phyloP scores from a whole-genome alignment of 2,797 vertebrate species.

The Phoxinus dragarum region DNA sequence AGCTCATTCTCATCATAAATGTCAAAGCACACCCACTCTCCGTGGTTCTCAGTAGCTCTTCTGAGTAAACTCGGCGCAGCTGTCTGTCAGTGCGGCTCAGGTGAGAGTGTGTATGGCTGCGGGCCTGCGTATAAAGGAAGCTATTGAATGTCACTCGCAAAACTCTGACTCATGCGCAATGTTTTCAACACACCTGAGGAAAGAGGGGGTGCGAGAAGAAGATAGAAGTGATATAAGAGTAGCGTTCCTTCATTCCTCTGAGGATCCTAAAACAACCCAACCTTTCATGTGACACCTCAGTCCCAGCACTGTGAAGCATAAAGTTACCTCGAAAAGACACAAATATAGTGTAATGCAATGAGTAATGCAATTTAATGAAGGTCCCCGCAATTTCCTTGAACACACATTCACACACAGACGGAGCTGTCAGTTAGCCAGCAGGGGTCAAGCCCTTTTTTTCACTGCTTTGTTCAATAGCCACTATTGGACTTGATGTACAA shows the following conservation, averaged over 20 bases:
- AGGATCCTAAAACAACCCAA: constrained; percentile 43
- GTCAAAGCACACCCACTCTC: constrained; percentile 54
- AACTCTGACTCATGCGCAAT: constrained; percentile 57
- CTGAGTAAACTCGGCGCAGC: constrained; percentile 52
- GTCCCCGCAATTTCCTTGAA: constrained; percentile 44
- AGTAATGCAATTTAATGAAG: constrained; percentile 57
- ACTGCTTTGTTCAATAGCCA: constrained; percentile 65
- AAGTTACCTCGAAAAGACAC: constrained; percentile 14
- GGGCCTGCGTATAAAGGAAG: constrained; percentile 62
- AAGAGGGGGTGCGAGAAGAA: constrained; percentile 51
- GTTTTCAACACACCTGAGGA: constrained; percentile 58
- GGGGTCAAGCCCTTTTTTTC: constrained; percentile 57
- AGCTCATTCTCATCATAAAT: constrained; percentile 46
- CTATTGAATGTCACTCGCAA: constrained; percentile 67
- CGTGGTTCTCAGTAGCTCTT: constrained; percentile 64
- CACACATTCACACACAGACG: constrained; percentile 54
- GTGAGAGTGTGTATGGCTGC: constrained; percentile 56
- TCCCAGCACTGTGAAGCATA: constrained; percentile 6
- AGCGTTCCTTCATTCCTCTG: constrained; percentile 43
- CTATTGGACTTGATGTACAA: constrained; percentile 78
- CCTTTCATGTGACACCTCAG: constrained; percentile 43
- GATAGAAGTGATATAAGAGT: constrained; percentile 31
- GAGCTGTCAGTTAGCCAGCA: constrained; percentile 73
- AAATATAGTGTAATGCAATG: constrained; percentile 25
- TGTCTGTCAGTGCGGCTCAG: constrained; percentile 60